A percentile compares a stretch with the other conserved stretches of the same genome.
Evolutionary conservation across 92 coral and sea anemone species (phyloP).

Genomic region (Metridium senile): DNA sequence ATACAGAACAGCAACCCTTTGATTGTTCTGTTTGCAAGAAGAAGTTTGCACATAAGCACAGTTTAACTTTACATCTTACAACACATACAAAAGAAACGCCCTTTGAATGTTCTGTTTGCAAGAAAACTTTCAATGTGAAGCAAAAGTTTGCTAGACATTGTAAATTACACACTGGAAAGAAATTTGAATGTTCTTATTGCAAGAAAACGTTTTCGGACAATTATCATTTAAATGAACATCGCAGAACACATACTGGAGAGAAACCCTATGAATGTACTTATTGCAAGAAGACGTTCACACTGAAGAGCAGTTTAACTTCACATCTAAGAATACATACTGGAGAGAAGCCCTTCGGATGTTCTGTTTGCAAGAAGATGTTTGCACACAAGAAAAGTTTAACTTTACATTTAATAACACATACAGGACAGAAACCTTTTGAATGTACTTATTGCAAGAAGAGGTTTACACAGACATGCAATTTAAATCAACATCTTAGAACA

Average conservation of each 20-base stretch:
- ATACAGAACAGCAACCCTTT: too few relatives aligned
- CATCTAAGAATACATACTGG: conserved; percentile 55
- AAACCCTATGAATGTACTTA: conserved; percentile 64
- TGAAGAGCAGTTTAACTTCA: conserved; percentile 47
- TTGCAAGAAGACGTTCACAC: conserved; percentile 65
- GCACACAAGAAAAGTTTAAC: too few relatives aligned
- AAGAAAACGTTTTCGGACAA: neutral
- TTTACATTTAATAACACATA: neutral
- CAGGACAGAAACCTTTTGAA: neutral
- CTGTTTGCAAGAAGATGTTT: conserved; percentile 31
- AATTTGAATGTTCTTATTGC: neutral
- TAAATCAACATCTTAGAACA: neutral
- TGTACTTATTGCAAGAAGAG: neutral
- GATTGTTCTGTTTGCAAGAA: too few relatives aligned
- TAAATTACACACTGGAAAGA: too few relatives aligned
- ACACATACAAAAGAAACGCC: too few relatives aligned
- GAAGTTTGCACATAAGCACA: too few relatives aligned
- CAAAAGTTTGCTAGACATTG: too few relatives aligned
- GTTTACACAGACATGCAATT: neutral
- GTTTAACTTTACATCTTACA: too few relatives aligned
- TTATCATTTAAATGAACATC: conserved; percentile 22
- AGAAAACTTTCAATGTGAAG: too few relatives aligned
- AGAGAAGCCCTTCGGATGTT: conserved; percentile 54
- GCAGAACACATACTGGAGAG: conserved; percentile 62
- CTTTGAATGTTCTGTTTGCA: too few relatives aligned